Evolutionary conservation across 2,888 invertebrate genomes (phyloP).

Genomic region (Zygothrica quintamaculata): DNA sequence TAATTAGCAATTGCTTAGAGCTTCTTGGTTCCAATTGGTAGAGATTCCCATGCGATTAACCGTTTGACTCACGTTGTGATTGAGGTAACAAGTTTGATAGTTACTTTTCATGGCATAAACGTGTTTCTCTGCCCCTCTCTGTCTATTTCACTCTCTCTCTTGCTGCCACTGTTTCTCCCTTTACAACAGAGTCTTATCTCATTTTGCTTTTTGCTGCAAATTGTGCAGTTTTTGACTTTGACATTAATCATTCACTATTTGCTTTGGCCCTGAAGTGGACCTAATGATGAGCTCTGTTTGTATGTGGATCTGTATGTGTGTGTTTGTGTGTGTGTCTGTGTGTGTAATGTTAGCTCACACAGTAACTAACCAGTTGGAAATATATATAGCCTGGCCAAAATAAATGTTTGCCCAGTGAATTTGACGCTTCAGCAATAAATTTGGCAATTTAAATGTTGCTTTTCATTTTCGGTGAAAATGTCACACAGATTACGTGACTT

Average conservation of each 20-base stretch:
- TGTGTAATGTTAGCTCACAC: constrained; percentile 17
- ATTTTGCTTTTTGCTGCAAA: neutral
- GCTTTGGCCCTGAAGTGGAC: constrained; percentile 64
- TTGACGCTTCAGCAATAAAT: constrained; percentile 63
- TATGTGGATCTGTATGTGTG: constrained; percentile 17
- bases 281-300: constrained; percentile 43
- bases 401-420: constrained; percentile 44
- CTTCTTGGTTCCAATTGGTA: no score
- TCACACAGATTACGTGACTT: constrained; percentile 80
- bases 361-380: constrained; percentile 23
- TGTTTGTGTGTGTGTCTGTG: constrained; percentile 15
- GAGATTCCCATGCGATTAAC: no score
- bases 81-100: no score
- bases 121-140: no score
- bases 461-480: constrained; percentile 81
- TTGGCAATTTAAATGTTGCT: constrained; percentile 78
- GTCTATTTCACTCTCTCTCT: no score
- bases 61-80: no score
- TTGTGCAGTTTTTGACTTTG: constrained; percentile 60
- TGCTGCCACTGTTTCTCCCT: constrained; percentile 2
- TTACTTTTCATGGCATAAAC: no score
- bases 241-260: constrained; percentile 69
- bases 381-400: constrained; percentile 23
- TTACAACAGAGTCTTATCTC: neutral
- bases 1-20: no score